These are phyloP conservation scores for Pteropus rufus DNA, from an alignment of 2,797 vertebrate species.

Conservation along the genomic window DNA sequence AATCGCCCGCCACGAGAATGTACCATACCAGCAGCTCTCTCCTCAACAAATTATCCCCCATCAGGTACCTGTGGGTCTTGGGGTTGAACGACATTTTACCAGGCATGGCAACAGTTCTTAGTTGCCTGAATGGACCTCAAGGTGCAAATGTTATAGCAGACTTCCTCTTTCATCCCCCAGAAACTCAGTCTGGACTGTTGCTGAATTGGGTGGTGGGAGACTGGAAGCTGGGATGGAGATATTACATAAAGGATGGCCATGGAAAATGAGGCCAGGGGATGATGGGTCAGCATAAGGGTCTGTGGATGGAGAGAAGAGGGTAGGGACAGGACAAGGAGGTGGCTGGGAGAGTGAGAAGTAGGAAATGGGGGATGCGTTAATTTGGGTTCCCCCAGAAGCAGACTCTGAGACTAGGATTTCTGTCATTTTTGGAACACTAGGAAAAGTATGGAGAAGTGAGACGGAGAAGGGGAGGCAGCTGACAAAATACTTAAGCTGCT, in stretches of 20 bases:
- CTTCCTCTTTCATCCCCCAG: background rate
- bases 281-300: background rate
- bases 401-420: background rate
- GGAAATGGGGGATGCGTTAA: background rate
- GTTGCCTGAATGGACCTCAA: background rate
- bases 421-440: background rate
- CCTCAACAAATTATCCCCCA: slow-evolving; percentile 17
- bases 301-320: background rate
- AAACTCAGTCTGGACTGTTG: background rate
- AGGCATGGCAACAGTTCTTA: background rate
- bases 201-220: background rate
- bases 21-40: background rate
- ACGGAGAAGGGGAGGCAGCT: no score
- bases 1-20: background rate
- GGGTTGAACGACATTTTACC: background rate
- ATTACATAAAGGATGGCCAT: background rate
- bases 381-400: background rate
- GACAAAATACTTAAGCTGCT: accelerated
- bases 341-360: background rate
- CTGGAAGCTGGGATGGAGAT: background rate
- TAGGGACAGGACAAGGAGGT: background rate
- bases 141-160: background rate
- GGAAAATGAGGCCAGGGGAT: background rate
- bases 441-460: background rate
- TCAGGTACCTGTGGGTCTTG: slow-evolving; percentile 43